A percentile compares a stretch with the other conserved stretches of the same genome.
These are phyloP conservation scores for Microcebus ravelobensis DNA, from an alignment of 2,113 vertebrate species.

Conservation along the genomic window DNA sequence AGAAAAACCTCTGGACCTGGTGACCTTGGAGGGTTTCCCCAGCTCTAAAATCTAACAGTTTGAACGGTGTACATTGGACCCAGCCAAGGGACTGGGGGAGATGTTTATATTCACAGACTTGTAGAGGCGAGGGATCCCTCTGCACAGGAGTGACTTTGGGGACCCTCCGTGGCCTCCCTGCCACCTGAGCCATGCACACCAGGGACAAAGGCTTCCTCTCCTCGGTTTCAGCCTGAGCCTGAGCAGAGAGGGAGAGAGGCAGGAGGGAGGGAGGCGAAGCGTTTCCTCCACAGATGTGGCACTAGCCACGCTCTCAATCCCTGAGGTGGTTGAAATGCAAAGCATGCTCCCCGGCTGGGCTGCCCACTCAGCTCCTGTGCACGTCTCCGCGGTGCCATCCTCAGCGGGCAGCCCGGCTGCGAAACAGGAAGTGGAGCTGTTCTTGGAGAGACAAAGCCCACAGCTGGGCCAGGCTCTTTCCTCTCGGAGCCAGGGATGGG, in stretches of 20 bases:
- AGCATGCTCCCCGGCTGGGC: background rate
- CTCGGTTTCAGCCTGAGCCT: background rate
- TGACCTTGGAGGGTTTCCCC: background rate
- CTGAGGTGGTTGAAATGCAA: conserved; percentile 25
- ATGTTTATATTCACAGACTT: background rate
- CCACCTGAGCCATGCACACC: background rate
- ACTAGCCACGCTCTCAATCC: background rate
- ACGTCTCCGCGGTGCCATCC: background rate
- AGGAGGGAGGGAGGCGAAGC: background rate
- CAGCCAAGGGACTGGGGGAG: background rate
- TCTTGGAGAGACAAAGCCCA: conserved; percentile 53
- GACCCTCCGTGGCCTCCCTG: background rate
- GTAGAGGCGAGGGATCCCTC: background rate
- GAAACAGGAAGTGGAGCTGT: conserved; percentile 52
- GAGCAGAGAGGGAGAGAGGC: background rate
- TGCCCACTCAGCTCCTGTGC: background rate
- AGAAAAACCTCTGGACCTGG: background rate
- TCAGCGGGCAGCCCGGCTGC: background rate
- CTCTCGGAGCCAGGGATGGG: background rate
- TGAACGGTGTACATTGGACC: background rate
- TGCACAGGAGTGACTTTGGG: background rate
- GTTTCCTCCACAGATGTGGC: conserved; percentile 63
- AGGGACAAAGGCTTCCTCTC: background rate
- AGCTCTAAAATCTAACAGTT: background rate
- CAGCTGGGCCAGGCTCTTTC: conserved; percentile 13